Percentiles rank a stretch among this genome's conserved stretches.
These are phyloP conservation scores for Smithornis capensis DNA, from an alignment of 2,113 vertebrate genomes.

Conservation along the genomic window DNA sequence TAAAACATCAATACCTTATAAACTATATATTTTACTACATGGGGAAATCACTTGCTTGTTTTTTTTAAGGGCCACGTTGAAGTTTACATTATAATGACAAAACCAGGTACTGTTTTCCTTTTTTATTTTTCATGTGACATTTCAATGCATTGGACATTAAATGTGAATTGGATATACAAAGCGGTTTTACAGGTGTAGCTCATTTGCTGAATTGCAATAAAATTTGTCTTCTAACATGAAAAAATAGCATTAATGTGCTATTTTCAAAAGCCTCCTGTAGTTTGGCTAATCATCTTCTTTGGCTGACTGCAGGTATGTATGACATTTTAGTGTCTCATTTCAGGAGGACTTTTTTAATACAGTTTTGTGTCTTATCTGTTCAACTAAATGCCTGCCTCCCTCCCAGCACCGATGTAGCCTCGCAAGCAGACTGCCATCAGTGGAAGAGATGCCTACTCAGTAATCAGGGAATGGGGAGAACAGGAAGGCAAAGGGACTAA, in stretches of 20 bases:
- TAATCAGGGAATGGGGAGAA: neutral
- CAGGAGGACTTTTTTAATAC: neutral
- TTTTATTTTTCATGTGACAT: slow-evolving; percentile 44
- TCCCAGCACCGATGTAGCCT: neutral
- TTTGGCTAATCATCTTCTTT: neutral
- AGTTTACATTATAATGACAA: slow-evolving; percentile 49
- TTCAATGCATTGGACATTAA: slow-evolving; percentile 46
- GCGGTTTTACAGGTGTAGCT: slow-evolving; percentile 51
- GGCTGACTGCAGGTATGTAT: neutral
- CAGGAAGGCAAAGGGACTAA: neutral
- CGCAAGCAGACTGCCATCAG: neutral
- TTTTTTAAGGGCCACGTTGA: neutral
- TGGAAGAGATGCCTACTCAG: neutral
- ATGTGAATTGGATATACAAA: slow-evolving; percentile 46
- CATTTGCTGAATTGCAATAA: slow-evolving; percentile 64
- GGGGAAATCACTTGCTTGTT: slow-evolving; percentile 24
- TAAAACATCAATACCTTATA: slow-evolving; percentile 35
- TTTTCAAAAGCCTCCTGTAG: neutral
- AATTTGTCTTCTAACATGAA: slow-evolving; percentile 49
- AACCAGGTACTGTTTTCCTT: slow-evolving; percentile 50
- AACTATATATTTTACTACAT: slow-evolving; percentile 48
- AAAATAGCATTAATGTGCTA: slow-evolving; percentile 59
- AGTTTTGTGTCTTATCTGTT: neutral
- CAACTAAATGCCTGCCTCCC: neutral
- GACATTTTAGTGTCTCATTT: neutral